Evolutionary conservation across 2,797 vertebrate genomes (phyloP), one percentile per base, ranked within the genome.

Genomic region (Meda fulgida): DNA sequence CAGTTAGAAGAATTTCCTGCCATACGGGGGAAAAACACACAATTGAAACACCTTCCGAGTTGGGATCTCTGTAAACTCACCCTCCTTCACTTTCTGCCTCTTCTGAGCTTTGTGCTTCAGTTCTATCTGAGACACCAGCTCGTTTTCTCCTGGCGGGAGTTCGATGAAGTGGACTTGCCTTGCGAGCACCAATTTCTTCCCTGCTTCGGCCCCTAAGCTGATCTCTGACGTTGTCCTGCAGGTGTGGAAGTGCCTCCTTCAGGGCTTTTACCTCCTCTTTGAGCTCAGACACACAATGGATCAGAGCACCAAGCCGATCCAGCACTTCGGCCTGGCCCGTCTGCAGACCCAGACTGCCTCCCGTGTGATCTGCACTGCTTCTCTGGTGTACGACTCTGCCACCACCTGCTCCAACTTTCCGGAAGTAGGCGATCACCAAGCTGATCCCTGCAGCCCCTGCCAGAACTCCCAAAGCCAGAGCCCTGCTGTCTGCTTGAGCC

Each of bases 261-360:
- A 99, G 70, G 3, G 95, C 95, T 84, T 89, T 94, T 91, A 99
- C 96, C 91, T 99, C 98, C 11, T 96, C 95, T 92, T 96, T 98
- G 77, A 99, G 95, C 87, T 99, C 97, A 0, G 98, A 98, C 87
- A 99, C 94, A 0, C 95, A 97, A 76, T 93, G 88, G 31, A 98
- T 91, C 83, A 99, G 92, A 53, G 94, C 96, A 29, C 96, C 96
- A 9, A 99, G 89, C 75, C 96, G 97, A 78, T 97, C 94, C 85
- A 98, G 88, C 71, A 99, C 96, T 91, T 98, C 97, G 5, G 93
- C 85, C 85, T 99, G 97, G 63, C 94, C 94, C 36, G 89, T 81
- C 14, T 95, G 93, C 67, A 96, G 89, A 66, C 91, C 85, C 84
- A 94, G 21, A 2, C 85, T 82, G 0, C 80, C 36, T 1, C 71